Conservation (phyloP, 2,888 invertebrate genomes). For the Bugulina stolonifera region DNA sequence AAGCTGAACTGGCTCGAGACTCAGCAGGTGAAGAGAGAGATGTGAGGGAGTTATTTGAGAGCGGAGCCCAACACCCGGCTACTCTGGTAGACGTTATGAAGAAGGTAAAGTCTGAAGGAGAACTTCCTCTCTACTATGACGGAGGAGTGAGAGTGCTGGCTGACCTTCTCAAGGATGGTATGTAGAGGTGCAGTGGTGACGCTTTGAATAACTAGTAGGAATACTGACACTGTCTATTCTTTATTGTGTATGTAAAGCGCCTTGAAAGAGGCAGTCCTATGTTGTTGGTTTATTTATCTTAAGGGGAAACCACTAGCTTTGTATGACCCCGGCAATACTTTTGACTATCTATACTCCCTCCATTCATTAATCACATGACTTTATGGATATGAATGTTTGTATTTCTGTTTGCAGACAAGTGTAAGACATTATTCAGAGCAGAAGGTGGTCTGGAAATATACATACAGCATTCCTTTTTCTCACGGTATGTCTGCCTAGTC, state of each 20-base stretch:
- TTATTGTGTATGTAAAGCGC: too few species aligned
- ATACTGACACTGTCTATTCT: too few species aligned
- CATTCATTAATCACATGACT: too few species aligned
- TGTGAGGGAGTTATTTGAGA: slow-evolving; percentile 39
- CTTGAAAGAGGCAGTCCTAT: too few species aligned
- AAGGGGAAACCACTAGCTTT: too few species aligned
- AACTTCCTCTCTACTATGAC: slow-evolving; percentile 46
- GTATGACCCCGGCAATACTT: too few species aligned
- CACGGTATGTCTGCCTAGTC: slow-evolving; percentile 30
- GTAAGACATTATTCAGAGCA: slow-evolving; percentile 41
- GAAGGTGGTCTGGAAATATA: slow-evolving; percentile 37
- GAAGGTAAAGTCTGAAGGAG: slow-evolving; percentile 37
- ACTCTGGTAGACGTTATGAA: slow-evolving; percentile 40
- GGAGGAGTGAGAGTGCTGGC: slow-evolving; percentile 44
- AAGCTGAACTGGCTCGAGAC: slow-evolving; percentile 39
- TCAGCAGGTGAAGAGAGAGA: slow-evolving; percentile 37
- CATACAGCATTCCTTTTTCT: slow-evolving; percentile 33
- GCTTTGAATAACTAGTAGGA: too few species aligned
- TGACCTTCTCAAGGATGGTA: slow-evolving; percentile 38
- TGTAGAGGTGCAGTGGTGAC: slow-evolving; percentile 29
- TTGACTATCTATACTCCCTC: too few species aligned
- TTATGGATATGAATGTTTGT: too few species aligned
- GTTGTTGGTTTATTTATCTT: too few species aligned
- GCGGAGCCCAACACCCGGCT: slow-evolving; percentile 35
- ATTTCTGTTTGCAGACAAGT: slow-evolving; percentile 36